Base-by-base conservation (phyloP, 1,140 invertebrate species). In the Sarcophaga bullata region DNA sequence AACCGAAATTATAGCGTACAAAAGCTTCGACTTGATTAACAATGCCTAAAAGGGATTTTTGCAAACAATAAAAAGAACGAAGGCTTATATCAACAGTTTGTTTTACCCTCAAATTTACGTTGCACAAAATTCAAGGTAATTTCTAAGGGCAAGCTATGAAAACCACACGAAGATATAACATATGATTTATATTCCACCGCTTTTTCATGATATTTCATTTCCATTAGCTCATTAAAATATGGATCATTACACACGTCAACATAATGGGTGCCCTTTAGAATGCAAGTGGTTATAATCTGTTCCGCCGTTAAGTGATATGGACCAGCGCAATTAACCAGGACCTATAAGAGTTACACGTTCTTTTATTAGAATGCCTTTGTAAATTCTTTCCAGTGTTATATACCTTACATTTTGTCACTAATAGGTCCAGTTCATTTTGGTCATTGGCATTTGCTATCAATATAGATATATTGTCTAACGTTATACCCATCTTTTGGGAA, bases 241-340 rank as follows among this genome's bases (percentile, higher is more conserved):
- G 96, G 94, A 90, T 98, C 97, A 72, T 95, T 97, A 90, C 93
- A 95, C 46, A 98, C 93, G 92, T 99, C 97, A 10, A 98, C 92
- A 90, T 98, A 94, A 91, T 97, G 93, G 0, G 96, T 94, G 84
- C 92, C 92, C 83, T 92, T 92, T 80, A 93, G 93, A 75, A 99
- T 92, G 84, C 97, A 97, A 7, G 96, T 95, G 87, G 94, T 94
- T 0, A 98, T 94, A 25, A 98, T 95, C 49, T 93, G 91, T 88
- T 98, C 96, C 7, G 97, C 97, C 91, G 94, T 95, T 86, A 96
- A 94, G 82, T 94, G 91, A 90, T 96, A 98, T 72, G 96, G 96
- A 2, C 96, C 97, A 86, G 95, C 95, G 91, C 95, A 96, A 89
- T 97, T 98, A 0, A 97, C 91, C n/a, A 98, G 84, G 5, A 85